Conservation (phyloP, 2,888 invertebrate genomes). For the Urechis unicinctus region DNA sequence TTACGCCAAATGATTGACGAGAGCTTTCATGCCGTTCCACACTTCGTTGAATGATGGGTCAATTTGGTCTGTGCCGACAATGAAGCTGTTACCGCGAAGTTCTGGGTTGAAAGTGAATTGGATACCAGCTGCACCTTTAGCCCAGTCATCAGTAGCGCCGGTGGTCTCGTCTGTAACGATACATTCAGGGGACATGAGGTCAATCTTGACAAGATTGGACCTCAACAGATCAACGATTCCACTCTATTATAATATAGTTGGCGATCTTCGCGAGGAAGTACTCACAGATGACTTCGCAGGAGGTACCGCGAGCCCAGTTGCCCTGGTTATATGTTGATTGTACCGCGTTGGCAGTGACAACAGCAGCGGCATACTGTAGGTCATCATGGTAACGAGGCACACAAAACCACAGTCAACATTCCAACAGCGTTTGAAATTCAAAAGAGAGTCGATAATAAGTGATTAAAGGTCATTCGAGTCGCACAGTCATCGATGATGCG, state of each 20-base stretch:
- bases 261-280: not conserved
- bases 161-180: slow-evolving; percentile 14
- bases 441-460: too few relatives aligned
- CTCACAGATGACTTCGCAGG: slow-evolving; percentile 6
- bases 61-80: slow-evolving; percentile 7
- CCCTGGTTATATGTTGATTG: not conserved
- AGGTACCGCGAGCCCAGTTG: slow-evolving; percentile 1
- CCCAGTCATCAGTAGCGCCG: slow-evolving; percentile 12
- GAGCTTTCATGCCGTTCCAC: too few relatives aligned
- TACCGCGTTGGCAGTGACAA: slow-evolving; percentile 1
- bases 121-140: slow-evolving; percentile 8
- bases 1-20: too few relatives aligned
- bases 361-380: slow-evolving; percentile 1
- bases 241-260: too few relatives aligned
- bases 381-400: not conserved
- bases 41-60: slow-evolving; percentile 11
- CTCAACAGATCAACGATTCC: too few relatives aligned
- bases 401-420: too few relatives aligned
- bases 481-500: too few relatives aligned
- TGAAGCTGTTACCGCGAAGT: slow-evolving; percentile 13
- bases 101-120: slow-evolving; percentile 15
- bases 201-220: too few relatives aligned
- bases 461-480: too few relatives aligned
- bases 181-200: too few relatives aligned
- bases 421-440: too few relatives aligned